Base-by-base conservation (phyloP, 2,113 vertebrate genomes). In the Ictalurus furcatus region DNA sequence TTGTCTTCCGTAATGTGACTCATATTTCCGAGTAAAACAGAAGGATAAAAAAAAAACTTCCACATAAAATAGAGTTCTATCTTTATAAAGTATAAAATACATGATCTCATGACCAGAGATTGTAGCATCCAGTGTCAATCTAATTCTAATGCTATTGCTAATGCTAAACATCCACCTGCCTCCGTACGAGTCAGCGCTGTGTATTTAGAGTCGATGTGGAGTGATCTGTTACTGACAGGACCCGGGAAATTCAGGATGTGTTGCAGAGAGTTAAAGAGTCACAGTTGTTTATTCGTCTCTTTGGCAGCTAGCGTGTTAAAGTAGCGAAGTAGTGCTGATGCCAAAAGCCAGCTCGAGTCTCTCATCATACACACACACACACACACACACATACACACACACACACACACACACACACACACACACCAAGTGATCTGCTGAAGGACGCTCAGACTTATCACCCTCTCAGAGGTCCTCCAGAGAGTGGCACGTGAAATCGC, bases 81-180 rank as follows among this genome's bases (percentile, higher is more conserved):
- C 8, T 44, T 6, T 25, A 78, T 48, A 28, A 14, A 48, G 40
- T 78, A 52, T 28, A 78, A 13, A 76, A 48, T 21, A 23, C 34
- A 23, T 40, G 40, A 78, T 6, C 23, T 48, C 40, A 76, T 44
- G 1, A 76, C 21, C 21, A 76, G 23, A 79, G 44, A 44, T 79
- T 48, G 73, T 25, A 28, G 44, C 40, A 79, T 52, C 11, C 13
- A 79, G 12, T 54, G 13, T 3, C 23, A 54, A 25, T 16, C 25
- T 54, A 8, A 79, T 54, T 14, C 84, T 92, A 92, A 92, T 2
- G 1, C 11, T 14, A 25, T 25, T 54, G 90, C 54, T 56, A 56
- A 14, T 90, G 92, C 85, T 92, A 91, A 89, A 92, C 92, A 90
- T 92, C 86, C 94, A 94, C 94, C 92, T 95, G 94, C 92, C 91